Percentiles rank a stretch among this genome's conserved stretches.
Evolutionary conservation across 1,140 invertebrate genomes (phyloP).

Genomic region (Drosophila nikananu): DNA sequence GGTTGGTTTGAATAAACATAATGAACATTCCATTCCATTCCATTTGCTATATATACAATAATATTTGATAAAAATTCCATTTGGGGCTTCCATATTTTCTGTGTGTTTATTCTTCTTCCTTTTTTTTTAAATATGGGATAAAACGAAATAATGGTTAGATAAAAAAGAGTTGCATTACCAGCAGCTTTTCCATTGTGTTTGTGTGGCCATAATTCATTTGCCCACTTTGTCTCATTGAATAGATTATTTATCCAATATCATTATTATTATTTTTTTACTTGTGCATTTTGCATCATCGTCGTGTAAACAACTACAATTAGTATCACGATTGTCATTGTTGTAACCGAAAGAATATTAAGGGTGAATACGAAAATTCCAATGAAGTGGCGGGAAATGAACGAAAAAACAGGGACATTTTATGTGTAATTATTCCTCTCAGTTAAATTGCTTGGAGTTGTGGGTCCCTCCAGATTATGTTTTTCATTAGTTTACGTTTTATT

Average conservation of each 20-base stretch:
- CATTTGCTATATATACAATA: conserved; percentile 56
- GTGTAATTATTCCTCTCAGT: conserved; percentile 44
- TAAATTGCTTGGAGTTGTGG: conserved; percentile 41
- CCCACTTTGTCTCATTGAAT: conserved; percentile 51
- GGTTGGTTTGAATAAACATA: conserved; percentile 49
- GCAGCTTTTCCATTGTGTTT: conserved; percentile 55
- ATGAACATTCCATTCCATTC: conserved; percentile 56
- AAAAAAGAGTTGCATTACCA: conserved; percentile 45
- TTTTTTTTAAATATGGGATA: conserved; percentile 11
- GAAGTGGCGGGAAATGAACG: conserved; percentile 27
- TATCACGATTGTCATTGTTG: conserved; percentile 84
- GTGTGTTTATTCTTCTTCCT: conserved; percentile 4
- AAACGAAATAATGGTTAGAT: conserved; percentile 34
- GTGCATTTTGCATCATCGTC: conserved; percentile 81
- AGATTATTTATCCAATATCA: conserved; percentile 68
- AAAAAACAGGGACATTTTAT: conserved; percentile 26
- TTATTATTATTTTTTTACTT: conserved; percentile 76
- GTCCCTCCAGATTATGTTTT: conserved; percentile 56
- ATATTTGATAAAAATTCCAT: conserved; percentile 56
- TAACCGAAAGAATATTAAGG: conserved; percentile 54
- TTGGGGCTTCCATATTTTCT: conserved; percentile 24
- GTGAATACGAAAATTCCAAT: conserved; percentile 17
- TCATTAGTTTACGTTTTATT: conserved; percentile 55
- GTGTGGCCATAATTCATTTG: conserved; percentile 46
- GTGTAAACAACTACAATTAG: conserved; percentile 84